Evolutionary conservation across 2,888 invertebrate genomes (phyloP).

Genomic region (Argyresthia goedartella): DNA sequence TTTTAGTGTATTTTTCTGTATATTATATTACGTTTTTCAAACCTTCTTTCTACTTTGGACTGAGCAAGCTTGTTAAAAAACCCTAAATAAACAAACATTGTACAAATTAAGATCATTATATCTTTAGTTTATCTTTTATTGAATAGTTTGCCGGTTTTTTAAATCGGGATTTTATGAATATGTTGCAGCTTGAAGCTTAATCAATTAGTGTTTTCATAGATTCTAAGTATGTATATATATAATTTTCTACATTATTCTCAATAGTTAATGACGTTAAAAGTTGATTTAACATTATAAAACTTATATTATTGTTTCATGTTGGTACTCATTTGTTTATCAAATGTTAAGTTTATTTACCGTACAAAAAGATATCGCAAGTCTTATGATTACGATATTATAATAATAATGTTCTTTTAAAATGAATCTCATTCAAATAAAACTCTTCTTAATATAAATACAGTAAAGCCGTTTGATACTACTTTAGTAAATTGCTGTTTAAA

Average conservation of each 20-base stretch:
- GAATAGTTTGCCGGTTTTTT: constrained; percentile 24
- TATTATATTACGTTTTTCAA: neutral
- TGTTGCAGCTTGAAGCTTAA: constrained; percentile 11
- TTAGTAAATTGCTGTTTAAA: too few relatives aligned
- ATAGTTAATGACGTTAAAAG: neutral
- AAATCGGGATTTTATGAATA: constrained; percentile 19
- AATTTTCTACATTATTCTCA: too few relatives aligned
- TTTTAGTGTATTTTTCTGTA: too few relatives aligned
- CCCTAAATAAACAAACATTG: constrained; percentile 15
- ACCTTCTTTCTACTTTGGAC: constrained; percentile 1
- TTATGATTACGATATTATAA: neutral
- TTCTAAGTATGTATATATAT: neutral
- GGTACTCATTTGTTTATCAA: neutral
- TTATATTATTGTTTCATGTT: neutral
- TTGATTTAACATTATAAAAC: neutral
- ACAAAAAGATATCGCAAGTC: neutral
- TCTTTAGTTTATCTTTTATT: constrained; percentile 25
- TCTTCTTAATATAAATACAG: too few relatives aligned
- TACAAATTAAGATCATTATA: constrained; percentile 26
- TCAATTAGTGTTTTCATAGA: constrained; percentile 5
- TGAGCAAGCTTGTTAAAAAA: neutral
- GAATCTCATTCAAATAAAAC: neutral
- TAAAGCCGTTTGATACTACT: too few relatives aligned
- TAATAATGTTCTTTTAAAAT: neutral
- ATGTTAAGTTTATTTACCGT: neutral